Evolutionary conservation across 2,113 vertebrate genomes (phyloP).

Genomic region (Crotalus tigris): DNA sequence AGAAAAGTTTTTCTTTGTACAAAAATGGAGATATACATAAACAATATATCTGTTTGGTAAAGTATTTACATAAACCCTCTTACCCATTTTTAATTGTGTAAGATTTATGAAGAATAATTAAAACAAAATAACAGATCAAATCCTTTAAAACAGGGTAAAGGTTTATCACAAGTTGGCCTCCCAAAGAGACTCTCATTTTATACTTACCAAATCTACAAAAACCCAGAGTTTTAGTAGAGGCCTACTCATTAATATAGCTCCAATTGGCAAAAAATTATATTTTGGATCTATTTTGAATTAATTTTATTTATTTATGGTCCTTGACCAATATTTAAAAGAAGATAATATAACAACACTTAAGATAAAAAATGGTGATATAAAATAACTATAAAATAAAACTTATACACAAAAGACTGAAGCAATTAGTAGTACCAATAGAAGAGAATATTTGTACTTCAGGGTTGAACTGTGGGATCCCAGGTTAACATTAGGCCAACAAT

Average conservation of each 20-base stretch:
- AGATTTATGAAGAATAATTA: not conserved
- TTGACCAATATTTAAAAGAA: not conserved
- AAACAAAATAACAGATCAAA: not conserved
- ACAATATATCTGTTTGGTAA: not conserved
- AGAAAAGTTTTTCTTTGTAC: slow-evolving; percentile 2
- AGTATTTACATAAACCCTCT: not conserved
- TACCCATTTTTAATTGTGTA: not conserved
- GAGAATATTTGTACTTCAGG: not conserved
- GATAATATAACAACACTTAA: not conserved
- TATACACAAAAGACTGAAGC: not conserved
- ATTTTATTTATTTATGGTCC: not conserved
- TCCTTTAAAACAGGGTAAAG: not conserved
- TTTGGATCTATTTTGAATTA: not conserved
- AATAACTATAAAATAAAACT: not conserved
- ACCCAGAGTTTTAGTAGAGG: not conserved
- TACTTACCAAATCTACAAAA: not conserved
- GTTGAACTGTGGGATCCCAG: not conserved
- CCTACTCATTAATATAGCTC: not conserved
- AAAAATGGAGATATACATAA: not conserved
- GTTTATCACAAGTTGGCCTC: not conserved
- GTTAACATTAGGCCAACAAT: not conserved
- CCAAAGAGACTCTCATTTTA: not conserved
- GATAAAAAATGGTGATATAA: not conserved
- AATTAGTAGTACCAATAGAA: not conserved
- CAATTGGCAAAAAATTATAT: not conserved